Base-by-base conservation (phyloP, 2,797 vertebrate genomes). In the Peromyscus eremicus region DNA sequence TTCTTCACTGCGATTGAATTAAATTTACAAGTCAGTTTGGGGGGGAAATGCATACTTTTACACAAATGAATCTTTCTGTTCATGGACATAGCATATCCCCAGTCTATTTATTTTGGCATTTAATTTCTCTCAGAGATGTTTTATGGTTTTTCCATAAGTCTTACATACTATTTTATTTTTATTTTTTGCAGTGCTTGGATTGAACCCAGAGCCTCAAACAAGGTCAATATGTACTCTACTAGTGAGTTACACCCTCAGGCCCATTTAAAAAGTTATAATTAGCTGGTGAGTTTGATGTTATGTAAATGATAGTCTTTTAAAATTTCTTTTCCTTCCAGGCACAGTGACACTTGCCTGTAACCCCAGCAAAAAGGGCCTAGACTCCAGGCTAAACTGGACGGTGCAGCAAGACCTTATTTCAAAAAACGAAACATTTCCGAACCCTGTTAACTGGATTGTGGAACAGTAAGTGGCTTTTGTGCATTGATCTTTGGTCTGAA, bases 1-100 rank as follows among this genome's bases (percentile, higher is more conserved):
- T n/a, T 52, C 73, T 82, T 94, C 80, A 86, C 6, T 83, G 64
- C 52, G 19, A 73, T 46, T 82, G n/a, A 96, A 96, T 40, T 94
- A 52, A 89, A 96, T 70, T 80, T 76, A 64, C n/a, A 83, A 60
- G 76, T 71, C 55, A 37, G 2, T 25, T 93, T 70, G 3, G 21
- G 21, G 21, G 29, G 2, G 5, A 64, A 84, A 68, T 75, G 21
- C 3, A 70, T 12, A 64, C 55, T 86, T 92, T 92, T 77, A 87
- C 12, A 77, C 27, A 27, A 32, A 80, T 29, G 12, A 55, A 11
- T 76, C 49, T 95, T 81, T 29, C 29, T 60, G 75, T 73, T 57
- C 11, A 43, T 85, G 29, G 88, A 49, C 32, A 75, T 73, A 70
- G 7, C 76, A 57, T 83, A 70, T 2, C 13, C 13, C 6, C 1